Base-by-base conservation (phyloP, 2,888 invertebrate genomes). In the Leptinotarsa peninsularis region DNA sequence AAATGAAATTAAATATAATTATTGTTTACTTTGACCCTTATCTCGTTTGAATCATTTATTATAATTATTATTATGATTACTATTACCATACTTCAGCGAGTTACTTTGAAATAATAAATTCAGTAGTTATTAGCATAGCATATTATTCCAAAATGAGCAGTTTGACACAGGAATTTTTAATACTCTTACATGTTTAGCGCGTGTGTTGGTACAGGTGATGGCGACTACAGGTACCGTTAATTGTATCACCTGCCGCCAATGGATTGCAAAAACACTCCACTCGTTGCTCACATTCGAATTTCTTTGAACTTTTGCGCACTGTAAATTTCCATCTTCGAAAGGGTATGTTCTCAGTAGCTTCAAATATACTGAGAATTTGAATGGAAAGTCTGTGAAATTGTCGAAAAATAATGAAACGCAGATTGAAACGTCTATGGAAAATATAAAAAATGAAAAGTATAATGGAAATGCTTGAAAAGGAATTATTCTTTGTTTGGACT, bases 201-300 rank as follows among this genome's bases (percentile, higher is more conserved):
- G 85, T 84, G 86, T 81, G 79, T 82, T 80, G 81, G 83, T 82
- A 87, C 87, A 88, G 88, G 88, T 88, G 88, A 88, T 87, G 82
- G 84, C 84, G 84, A 87, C 87, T 87, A 87, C 86, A 85, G 84
- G 87, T 88, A 86, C 88, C 88, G 88, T 88, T 88, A 88, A 88
- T 87, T 87, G 87, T 86, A 85, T 85, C 88, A 88, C 88, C 88
- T 88, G 88, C 83, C 80, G 78, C 68, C 78, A 70, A 73, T 68
- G 74, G 76, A 66, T 75, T 66, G 80, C 79, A 79, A 81, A 81
- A 80, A 80, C 72, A 66, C 50, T 76, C 58, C 71, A 71, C 70
- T 67, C 73, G 72, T 73, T 72, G 66, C 56, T 67, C 67, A n/a
- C 50, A 66, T 60, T 69, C 49, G 63, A 70, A 72, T 73, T 67